Evolutionary conservation across 2,113 vertebrate genomes (phyloP).

Genomic region (Cisticola juncidis): DNA sequence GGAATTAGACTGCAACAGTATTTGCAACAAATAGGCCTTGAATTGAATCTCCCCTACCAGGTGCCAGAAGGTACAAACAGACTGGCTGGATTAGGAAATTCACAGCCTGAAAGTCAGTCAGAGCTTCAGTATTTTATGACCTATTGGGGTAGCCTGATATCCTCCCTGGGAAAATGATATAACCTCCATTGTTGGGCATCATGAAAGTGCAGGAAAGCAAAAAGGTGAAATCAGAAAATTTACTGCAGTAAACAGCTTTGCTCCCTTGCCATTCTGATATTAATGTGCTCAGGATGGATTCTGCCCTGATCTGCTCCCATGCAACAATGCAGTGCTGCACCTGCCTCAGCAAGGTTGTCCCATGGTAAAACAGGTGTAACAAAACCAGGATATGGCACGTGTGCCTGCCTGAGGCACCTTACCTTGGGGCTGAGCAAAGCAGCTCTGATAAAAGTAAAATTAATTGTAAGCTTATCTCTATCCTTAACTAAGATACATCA

Average conservation of each 20-base stretch:
- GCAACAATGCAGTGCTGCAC: neutral
- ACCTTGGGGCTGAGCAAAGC: neutral
- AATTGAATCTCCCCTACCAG: neutral
- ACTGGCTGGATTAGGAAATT: neutral
- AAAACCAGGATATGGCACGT: neutral
- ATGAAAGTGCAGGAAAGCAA: neutral
- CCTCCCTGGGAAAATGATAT: neutral
- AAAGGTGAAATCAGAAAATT: neutral
- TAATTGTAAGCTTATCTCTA: neutral
- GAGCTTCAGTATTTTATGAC: neutral
- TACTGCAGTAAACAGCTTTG: neutral
- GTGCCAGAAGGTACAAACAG: neutral
- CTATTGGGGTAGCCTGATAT: neutral
- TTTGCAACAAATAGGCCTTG: neutral
- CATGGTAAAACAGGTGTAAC: neutral
- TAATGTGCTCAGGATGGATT: neutral
- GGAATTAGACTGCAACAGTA: neutral
- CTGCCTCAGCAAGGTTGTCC: neutral
- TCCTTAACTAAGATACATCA: neutral
- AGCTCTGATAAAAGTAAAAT: neutral
- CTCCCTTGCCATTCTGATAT: neutral
- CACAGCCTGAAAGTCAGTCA: neutral
- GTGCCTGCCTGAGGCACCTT: neutral
- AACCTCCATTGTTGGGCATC: neutral
- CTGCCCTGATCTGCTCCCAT: neutral